Evolutionary conservation across 2,797 vertebrate species (phyloP).

Genomic region (Carcharodon carcharias): DNA sequence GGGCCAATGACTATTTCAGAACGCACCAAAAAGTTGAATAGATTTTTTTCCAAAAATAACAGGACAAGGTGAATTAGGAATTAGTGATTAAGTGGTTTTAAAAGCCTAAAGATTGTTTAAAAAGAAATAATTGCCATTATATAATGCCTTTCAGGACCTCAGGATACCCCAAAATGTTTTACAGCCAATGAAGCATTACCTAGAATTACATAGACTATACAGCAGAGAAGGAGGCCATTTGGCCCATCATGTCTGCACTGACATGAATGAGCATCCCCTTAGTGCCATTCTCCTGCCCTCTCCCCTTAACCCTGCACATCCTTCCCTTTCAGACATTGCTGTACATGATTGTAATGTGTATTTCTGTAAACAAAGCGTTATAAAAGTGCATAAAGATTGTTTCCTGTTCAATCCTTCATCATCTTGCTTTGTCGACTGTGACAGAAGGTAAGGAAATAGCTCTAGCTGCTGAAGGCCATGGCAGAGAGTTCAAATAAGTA

Average conservation of each 20-base stretch:
- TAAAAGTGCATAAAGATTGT: not conserved
- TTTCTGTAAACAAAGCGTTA: not conserved
- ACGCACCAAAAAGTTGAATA: not conserved
- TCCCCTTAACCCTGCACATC: too few relatives aligned
- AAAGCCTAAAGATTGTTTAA: not conserved
- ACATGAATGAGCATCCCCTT: not conserved
- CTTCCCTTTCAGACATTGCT: too few relatives aligned
- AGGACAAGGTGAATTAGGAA: not conserved
- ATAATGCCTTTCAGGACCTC: too few relatives aligned
- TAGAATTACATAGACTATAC: too few relatives aligned
- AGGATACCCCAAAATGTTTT: too few relatives aligned
- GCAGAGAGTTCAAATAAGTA: not conserved
- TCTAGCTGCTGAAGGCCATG: not conserved
- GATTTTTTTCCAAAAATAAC: not conserved
- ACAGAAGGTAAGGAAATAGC: not conserved
- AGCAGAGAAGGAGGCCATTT: not conserved
- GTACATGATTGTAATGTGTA: not conserved
- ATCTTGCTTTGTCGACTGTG: not conserved
- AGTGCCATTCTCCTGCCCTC: not conserved
- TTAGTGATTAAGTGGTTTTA: not conserved
- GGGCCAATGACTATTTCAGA: not conserved
- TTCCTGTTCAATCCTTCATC: not conserved
- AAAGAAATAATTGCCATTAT: too few relatives aligned
- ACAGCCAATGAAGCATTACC: too few relatives aligned
- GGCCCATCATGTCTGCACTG: too few relatives aligned